phyloP scores from a whole-genome alignment of 92 coral and sea anemone species.

The Phenganax marumi region DNA sequence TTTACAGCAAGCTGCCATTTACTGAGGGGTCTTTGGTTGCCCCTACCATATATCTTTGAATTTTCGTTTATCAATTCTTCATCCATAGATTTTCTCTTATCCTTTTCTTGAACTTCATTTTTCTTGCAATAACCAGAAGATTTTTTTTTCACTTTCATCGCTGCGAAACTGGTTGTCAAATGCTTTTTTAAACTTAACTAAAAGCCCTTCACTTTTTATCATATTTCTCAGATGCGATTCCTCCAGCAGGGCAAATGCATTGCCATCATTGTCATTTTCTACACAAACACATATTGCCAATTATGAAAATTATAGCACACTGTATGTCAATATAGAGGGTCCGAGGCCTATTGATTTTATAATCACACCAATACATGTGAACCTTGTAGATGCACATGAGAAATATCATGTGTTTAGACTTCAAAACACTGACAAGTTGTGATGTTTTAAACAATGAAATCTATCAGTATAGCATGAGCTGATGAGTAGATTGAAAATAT shows the following conservation, averaged over 20 bases:
- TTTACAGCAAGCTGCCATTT: constrained; percentile 40
- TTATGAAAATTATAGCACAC: not conserved
- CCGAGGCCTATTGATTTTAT: too few relatives aligned
- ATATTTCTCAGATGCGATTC: constrained; percentile 6
- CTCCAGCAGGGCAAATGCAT: not conserved
- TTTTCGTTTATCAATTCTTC: constrained; percentile 46
- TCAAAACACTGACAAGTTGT: too few relatives aligned
- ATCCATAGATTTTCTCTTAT: not conserved
- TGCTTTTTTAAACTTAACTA: not conserved
- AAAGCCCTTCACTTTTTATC: constrained; percentile 17
- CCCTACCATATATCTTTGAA: constrained; percentile 45
- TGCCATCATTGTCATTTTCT: constrained; percentile 14
- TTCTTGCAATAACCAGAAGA: not conserved
- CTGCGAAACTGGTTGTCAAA: not conserved
- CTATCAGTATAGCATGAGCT: too few relatives aligned
- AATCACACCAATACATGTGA: too few relatives aligned
- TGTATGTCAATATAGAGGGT: not conserved
- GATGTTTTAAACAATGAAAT: too few relatives aligned
- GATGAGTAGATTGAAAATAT: too few relatives aligned
- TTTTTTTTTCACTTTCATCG: not conserved
- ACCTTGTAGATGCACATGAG: too few relatives aligned
- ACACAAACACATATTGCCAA: not conserved
- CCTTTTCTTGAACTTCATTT: not conserved
- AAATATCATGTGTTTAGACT: too few relatives aligned
- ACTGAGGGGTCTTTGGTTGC: constrained; percentile 11